Conservation (phyloP, 2,797 vertebrate genomes). For the Pseudochaenichthys georgianus region DNA sequence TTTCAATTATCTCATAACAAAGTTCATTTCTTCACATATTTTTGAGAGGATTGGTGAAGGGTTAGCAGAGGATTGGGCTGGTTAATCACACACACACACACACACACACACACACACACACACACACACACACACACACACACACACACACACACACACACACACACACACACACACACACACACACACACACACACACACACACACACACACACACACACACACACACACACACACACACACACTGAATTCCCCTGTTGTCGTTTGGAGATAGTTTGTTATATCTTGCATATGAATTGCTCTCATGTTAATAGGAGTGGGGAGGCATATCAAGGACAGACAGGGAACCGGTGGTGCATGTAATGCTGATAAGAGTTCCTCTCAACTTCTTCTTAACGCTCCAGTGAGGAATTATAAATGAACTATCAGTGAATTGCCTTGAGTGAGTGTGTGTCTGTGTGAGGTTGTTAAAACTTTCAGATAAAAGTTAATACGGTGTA, state of each 20-base stretch:
- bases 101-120: too few species aligned
- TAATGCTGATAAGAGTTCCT: conserved; percentile 77
- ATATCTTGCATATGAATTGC: conserved; percentile 76
- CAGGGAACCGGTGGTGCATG: conserved; percentile 74
- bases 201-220: too few species aligned
- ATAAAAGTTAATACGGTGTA: conserved; percentile 41
- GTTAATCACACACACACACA: conserved; percentile 24
- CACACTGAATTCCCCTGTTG: conserved; percentile 50
- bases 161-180: too few species aligned
- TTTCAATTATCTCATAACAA: conserved; percentile 77
- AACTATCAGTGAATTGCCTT: conserved; percentile 44
- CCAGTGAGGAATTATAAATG: conserved; percentile 63
- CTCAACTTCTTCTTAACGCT: conserved; percentile 66
- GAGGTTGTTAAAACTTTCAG: conserved; percentile 44
- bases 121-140: too few species aligned
- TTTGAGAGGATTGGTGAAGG: conserved; percentile 39
- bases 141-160: too few species aligned
- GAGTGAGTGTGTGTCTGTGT: conserved; percentile 21
- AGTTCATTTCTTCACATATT: conserved; percentile 68
- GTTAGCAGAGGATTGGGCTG: conserved; percentile 9
- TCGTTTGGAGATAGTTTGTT: conserved; percentile 66
- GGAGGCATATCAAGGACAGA: conserved; percentile 76
- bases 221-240: too few species aligned
- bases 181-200: too few species aligned
- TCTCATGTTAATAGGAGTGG: conserved; percentile 75